phyloP scores from a whole-genome alignment of 2,113 vertebrate species.

The Brachyhypopomus gauderio region DNA sequence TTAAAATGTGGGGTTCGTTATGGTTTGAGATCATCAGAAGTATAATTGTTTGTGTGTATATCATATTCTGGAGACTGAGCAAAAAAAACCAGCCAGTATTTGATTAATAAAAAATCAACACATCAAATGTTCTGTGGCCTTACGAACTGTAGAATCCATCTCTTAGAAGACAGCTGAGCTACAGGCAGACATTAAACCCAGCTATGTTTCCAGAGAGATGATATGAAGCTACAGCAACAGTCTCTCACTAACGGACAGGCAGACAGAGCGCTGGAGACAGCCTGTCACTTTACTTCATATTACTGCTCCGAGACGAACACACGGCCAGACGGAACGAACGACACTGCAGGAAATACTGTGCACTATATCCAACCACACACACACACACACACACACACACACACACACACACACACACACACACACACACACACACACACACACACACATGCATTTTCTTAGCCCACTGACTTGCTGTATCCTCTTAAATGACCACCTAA shows the following conservation, averaged over 20 bases:
- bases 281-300: constrained; percentile 28
- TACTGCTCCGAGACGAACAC: constrained; percentile 15
- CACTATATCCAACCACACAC: no score
- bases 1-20: background rate
- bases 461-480: background rate
- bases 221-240: background rate
- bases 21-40: background rate
- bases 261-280: constrained; percentile 3
- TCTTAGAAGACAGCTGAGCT: constrained; percentile 17
- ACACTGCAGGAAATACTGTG: background rate
- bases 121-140: background rate
- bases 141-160: background rate
- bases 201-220: constrained; percentile 17
- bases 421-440: no score
- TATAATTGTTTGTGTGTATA: background rate
- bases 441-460: background rate
- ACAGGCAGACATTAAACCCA: constrained; percentile 18
- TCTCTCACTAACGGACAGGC: background rate
- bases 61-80: background rate
- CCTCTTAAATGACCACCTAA: background rate
- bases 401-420: background rate
- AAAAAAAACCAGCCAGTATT: background rate
- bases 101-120: background rate
- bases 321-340: background rate
- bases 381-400: background rate